phyloP scores from a whole-genome alignment of 2,113 vertebrate genomes.

The Casuarius casuarius region DNA sequence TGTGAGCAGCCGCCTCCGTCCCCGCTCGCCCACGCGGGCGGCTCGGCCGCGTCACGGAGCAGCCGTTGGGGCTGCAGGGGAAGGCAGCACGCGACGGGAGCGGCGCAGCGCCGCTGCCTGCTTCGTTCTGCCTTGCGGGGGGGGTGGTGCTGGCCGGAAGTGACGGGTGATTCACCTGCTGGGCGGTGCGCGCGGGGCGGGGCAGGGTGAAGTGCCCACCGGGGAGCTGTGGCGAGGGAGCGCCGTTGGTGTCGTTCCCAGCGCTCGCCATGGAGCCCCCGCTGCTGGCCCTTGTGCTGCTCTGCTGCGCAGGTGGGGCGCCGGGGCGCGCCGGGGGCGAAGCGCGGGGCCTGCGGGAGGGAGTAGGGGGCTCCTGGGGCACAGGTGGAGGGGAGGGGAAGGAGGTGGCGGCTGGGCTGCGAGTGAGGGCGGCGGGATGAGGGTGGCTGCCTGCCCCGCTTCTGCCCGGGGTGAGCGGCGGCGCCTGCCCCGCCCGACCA shows the following conservation, averaged over 20 bases:
- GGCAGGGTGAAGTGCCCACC: neutral
- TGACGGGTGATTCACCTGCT: constrained; percentile 36
- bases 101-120: neutral
- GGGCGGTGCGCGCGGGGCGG: constrained; percentile 3
- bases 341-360: neutral
- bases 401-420: too few relatives aligned
- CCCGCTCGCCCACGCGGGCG: too few relatives aligned
- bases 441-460: neutral
- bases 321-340: neutral
- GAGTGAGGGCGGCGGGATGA: neutral
- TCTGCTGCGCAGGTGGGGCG: constrained; percentile 12
- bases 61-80: too few relatives aligned
- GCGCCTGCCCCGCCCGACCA: too few relatives aligned
- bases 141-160: constrained; percentile 4
- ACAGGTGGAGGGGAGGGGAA: neutral
- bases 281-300: neutral
- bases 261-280: neutral
- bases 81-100: neutral
- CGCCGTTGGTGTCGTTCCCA: neutral
- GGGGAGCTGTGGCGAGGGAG: neutral
- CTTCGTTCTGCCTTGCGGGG: neutral
- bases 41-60: too few relatives aligned
- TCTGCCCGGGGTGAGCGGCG: too few relatives aligned
- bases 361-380: neutral
- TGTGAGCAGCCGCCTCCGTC: too few relatives aligned